Evolutionary conservation across 2,888 invertebrate species (phyloP), one percentile per base, ranked within the genome.

Genomic region (Phragmatobia fuliginosa): DNA sequence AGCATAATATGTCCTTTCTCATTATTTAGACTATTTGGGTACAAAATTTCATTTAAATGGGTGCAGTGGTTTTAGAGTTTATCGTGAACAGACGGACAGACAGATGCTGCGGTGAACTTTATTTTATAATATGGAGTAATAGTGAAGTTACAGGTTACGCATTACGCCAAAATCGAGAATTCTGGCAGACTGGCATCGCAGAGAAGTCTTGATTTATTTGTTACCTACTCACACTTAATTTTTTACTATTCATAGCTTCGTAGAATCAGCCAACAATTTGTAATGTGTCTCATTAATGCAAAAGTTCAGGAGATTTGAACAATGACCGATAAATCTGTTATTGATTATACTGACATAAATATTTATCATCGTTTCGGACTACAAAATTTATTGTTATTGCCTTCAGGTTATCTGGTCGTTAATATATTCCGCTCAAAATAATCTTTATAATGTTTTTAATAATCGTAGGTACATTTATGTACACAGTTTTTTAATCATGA

Each of bases 301-400:
- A 38, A 21, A n/a, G n/a, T 49, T n/a, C 2, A 45, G 45, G 28
- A 4, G 25, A 21, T 31, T 31, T 28, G 11, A 41, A 25, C 38
- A 38, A 62, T 62, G 41, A 62, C 62, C 62, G 62, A 62, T 41
- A 41, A 56, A 62, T 41, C 62, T 21, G 41, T 41, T 62, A 28
- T 62, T 41, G 16, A 18, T 62, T 33, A 21, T 18, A 38, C 7
- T 62, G 38, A 41, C 38, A 56, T 56, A 56, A 56, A 56, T 56
- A 56, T 16, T 56, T 56, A 56, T 56, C 56, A 16, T 16, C 11
- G 56, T 56, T 56, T 28, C 16, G 16, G 25, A 11, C 25, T 25
- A 5, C n/a, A 11, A 25, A 25, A 49, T 49, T 21, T 25, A 5
- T 52, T 25, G 52, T 28, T 28, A 56, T 56, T 56, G 14, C 56